A percentile compares a stretch with the other conserved stretches of the same genome.
phyloP scores from a whole-genome alignment of 2,888 invertebrate species.

The Zygaena filipendulae region DNA sequence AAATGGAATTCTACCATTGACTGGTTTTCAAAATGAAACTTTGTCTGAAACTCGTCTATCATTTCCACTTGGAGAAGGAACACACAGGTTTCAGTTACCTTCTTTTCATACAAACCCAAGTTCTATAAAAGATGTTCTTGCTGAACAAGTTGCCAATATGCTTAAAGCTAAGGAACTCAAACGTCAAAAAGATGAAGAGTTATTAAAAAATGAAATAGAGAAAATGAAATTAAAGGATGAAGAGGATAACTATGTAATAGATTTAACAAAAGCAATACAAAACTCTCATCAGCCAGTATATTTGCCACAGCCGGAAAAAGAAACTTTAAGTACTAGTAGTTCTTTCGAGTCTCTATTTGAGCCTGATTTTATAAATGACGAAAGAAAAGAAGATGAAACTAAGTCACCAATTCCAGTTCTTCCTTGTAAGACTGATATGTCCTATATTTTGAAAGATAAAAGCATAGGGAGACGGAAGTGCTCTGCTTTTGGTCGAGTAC shows the following conservation, averaged over 20 bases:
- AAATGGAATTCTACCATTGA: conserved; percentile 20
- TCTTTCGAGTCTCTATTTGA: conserved; percentile 37
- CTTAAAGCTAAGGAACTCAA: conserved; percentile 41
- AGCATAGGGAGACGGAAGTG: conserved; percentile 27
- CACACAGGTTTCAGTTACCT: conserved; percentile 33
- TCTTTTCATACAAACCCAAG: conserved; percentile 27
- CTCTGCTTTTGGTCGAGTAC: conserved; percentile 44
- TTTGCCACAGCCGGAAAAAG: conserved; percentile 12
- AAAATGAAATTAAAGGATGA: conserved; percentile 26
- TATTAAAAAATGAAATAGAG: conserved; percentile 24
- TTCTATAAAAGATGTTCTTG: conserved; percentile 32
- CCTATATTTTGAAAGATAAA: conserved; percentile 34
- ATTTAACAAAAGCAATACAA: conserved; percentile 38
- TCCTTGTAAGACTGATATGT: conserved; percentile 38
- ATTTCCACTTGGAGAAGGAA: conserved; percentile 22
- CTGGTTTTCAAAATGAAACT: conserved; percentile 16
- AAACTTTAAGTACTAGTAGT: conserved; percentile 27
- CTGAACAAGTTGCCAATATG: conserved; percentile 48
- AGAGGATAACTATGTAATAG: conserved; percentile 35
- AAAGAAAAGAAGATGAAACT: conserved; percentile 13
- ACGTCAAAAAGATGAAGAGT: conserved; percentile 29
- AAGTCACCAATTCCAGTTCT: conserved; percentile 22
- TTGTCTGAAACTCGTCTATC: conserved; percentile 29
- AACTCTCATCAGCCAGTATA: conserved; percentile 14
- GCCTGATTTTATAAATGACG: conserved; percentile 23